Evolutionary conservation across 2,888 invertebrate genomes (phyloP).

Genomic region (Drosophila birchii): DNA sequence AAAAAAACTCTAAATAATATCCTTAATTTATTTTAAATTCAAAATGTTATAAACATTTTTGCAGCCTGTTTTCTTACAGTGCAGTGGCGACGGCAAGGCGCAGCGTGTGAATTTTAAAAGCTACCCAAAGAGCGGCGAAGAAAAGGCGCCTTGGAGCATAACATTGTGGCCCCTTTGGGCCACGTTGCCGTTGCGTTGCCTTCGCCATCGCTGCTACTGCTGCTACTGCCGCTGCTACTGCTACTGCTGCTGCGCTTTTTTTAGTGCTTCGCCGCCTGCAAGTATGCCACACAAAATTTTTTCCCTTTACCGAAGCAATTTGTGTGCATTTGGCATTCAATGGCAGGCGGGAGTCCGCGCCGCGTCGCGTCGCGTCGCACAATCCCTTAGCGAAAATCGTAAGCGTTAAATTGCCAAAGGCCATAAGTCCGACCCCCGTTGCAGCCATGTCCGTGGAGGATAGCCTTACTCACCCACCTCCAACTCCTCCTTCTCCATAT

Average conservation of each 20-base stretch:
- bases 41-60: neutral
- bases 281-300: conserved; percentile 48
- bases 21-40: fast-evolving
- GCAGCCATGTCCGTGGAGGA: conserved; percentile 7
- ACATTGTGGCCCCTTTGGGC: conserved; percentile 44
- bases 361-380: conserved; percentile 33
- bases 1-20: neutral
- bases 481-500: neutral
- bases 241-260: conserved; percentile 57
- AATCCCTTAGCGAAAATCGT: conserved; percentile 73
- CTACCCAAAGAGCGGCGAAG: conserved; percentile 46
- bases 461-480: neutral
- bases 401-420: conserved; percentile 74
- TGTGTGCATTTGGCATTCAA: conserved; percentile 77
- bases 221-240: neutral
- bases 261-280: conserved; percentile 37
- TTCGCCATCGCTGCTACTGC: neutral
- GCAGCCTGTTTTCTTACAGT: neutral
- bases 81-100: conserved; percentile 39
- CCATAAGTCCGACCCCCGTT: conserved; percentile 53
- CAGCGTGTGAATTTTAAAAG: conserved; percentile 76
- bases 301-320: conserved; percentile 53
- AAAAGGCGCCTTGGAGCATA: conserved; percentile 45
- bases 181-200: conserved; percentile 32
- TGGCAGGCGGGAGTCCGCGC: conserved; percentile 56